These are phyloP conservation scores for Dynastes hyllus DNA, from an alignment of 2,888 invertebrate species.

Conservation along the genomic window DNA sequence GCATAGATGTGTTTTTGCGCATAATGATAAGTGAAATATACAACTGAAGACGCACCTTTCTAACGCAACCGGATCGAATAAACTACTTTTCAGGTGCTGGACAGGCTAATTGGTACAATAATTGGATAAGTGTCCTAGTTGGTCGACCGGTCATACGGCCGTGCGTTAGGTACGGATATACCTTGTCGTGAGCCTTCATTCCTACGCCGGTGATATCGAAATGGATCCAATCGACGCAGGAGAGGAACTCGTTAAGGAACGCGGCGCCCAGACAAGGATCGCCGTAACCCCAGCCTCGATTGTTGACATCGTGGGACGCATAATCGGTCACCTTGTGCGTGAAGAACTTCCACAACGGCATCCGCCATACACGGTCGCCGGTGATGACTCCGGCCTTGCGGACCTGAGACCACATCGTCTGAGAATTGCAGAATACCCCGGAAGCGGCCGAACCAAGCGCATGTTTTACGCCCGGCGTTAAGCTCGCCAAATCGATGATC, in stretches of 20 bases:
- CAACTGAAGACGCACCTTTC: constrained; percentile 44
- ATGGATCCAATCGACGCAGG: constrained; percentile 76
- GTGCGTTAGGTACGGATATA: constrained; percentile 71
- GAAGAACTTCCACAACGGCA: constrained; percentile 76
- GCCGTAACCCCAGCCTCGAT: constrained; percentile 67
- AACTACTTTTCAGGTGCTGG: constrained; percentile 57
- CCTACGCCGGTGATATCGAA: constrained; percentile 75
- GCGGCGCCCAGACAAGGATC: constrained; percentile 68
- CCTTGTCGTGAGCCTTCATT: constrained; percentile 58
- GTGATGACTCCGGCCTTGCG: constrained; percentile 73
- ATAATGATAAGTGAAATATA: constrained; percentile 37
- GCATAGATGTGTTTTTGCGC: constrained; percentile 36
- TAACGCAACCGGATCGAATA: constrained; percentile 14
- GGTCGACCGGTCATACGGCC: constrained; percentile 74
- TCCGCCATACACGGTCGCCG: constrained; percentile 78
- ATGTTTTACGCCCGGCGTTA: constrained; percentile 75
- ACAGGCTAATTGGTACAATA: constrained; percentile 70
- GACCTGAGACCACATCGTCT: constrained; percentile 72
- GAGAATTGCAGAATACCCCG: constrained; percentile 75
- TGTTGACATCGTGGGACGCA: constrained; percentile 68
- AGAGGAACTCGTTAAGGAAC: constrained; percentile 73
- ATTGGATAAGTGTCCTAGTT: constrained; percentile 72
- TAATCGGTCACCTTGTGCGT: constrained; percentile 70
- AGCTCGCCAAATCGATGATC: constrained; percentile 81
- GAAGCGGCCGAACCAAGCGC: constrained; percentile 74